Base-by-base conservation (phyloP, 1,140 invertebrate genomes). In the Dolichoris vasculosae region DNA sequence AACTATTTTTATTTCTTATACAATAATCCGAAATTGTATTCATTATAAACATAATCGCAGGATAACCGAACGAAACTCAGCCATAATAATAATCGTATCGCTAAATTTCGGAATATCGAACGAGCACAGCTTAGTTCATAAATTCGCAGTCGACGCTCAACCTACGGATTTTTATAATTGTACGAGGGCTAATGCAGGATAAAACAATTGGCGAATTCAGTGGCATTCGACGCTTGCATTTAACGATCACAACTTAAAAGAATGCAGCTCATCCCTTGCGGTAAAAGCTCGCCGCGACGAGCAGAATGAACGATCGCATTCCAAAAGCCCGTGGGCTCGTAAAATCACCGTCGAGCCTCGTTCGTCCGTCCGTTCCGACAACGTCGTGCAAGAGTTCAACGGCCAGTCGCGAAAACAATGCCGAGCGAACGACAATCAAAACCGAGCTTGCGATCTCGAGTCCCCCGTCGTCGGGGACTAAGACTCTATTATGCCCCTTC, bases 371-470 rank as follows among this genome's bases (percentile, higher is more conserved):
- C 26, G 48, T 17, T 2, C 63, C 63, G 2, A 30, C 30, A 32
- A 63, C 30, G 11, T 69, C 78, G 38, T 13, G 67, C 69, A 48
- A 80, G 81, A 59, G 73, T 43, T 43, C 76, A 88, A 87, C 89
- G 88, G 88, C 89, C 90, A 89, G 89, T 90, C 32, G 77, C n/a
- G 64, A 80, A 80, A 85, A 85, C 83, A 85, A 85, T 85, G 43
- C 48, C 43, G 43, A 71, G 55, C 1, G 15, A 17, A 51, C 48
- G 48, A 51, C 48, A 17, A 51, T 51, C 48, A 17, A 17, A 9
- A 17, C 2, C 48, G 67, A 40, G 67, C 67, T 71, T 71, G 67
- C 67, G 35, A 23, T n/a, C 38, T 17, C 38, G n/a, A 43, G 20
- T 73, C 15, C 4, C 23, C 11, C 69, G 69, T 32, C 38, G 2